Percentiles rank a stretch among this genome's conserved stretches.
These are phyloP conservation scores for Tupiocoris notatus DNA, from an alignment of 2,888 invertebrate species.

Conservation along the genomic window DNA sequence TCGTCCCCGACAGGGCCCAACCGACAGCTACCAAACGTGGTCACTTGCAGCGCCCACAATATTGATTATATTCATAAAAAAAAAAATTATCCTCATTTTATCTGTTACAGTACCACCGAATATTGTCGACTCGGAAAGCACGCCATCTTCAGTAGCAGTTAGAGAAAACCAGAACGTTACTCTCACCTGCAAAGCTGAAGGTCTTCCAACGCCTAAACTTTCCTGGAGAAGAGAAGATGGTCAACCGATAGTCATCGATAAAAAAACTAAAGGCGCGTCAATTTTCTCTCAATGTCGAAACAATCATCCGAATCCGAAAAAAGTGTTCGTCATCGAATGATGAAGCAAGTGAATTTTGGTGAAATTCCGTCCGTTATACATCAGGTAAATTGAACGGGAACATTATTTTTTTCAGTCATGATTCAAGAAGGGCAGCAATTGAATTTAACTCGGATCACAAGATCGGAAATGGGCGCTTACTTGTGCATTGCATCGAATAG, in stretches of 20 bases:
- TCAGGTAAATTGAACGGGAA: too few relatives aligned
- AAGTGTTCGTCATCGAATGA: too few relatives aligned
- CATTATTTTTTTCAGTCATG: slow-evolving; percentile 61
- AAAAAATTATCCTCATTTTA: neutral
- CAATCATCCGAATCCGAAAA: too few relatives aligned
- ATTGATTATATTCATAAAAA: too few relatives aligned
- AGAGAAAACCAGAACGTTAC: slow-evolving; percentile 93
- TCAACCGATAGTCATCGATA: slow-evolving; percentile 78
- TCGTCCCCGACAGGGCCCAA: too few relatives aligned
- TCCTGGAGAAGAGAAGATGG: slow-evolving; percentile 93
- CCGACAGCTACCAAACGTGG: too few relatives aligned
- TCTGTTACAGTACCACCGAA: slow-evolving; percentile 81
- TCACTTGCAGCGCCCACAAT: too few relatives aligned
- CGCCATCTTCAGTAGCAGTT: slow-evolving; percentile 87
- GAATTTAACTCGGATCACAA: slow-evolving; percentile 80
- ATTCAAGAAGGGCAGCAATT: slow-evolving; percentile 82
- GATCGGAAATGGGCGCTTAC: slow-evolving; percentile 85
- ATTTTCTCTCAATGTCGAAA: neutral
- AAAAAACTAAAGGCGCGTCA: slow-evolving; percentile 77
- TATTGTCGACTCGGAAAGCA: slow-evolving; percentile 86
- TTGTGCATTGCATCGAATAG: slow-evolving; percentile 82
- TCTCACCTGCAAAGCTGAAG: slow-evolving; percentile 85
- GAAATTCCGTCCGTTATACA: too few relatives aligned
- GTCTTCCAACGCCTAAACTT: slow-evolving; percentile 86
- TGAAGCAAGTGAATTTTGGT: too few relatives aligned